Conservation (phyloP, 92 coral and sea anemone species). For the Paramuricea clavata region DNA sequence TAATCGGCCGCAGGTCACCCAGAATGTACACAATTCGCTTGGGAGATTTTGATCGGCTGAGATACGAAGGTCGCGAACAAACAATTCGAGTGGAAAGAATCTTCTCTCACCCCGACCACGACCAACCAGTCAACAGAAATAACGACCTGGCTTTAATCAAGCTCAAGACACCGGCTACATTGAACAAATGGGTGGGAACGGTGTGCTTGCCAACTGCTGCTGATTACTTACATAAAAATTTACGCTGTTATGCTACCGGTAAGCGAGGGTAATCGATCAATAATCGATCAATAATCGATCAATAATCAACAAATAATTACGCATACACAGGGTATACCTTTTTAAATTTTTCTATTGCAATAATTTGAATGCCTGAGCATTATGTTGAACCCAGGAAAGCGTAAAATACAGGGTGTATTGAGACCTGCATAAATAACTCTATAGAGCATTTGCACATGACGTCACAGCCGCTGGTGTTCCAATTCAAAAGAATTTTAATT, state of each 20-base stretch:
- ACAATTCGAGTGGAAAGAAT: conserved; percentile 42
- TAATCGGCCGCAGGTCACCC: not conserved
- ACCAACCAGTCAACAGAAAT: conserved; percentile 30
- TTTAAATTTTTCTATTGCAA: too few species aligned
- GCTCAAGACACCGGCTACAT: conserved; percentile 44
- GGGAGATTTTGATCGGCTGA: conserved; percentile 36
- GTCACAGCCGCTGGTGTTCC: too few species aligned
- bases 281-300: too few species aligned
- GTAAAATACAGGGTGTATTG: too few species aligned
- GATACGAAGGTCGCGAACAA: conserved; percentile 47
- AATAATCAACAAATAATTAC: too few species aligned
- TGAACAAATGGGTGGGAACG: conserved; percentile 46
- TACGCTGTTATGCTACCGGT: conserved; percentile 35
- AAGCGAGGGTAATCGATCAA: not conserved
- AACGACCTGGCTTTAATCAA: conserved; percentile 63
- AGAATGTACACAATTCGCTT: conserved; percentile 17
- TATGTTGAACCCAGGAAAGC: too few species aligned
- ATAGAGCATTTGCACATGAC: too few species aligned
- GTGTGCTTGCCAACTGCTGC: conserved; percentile 57
- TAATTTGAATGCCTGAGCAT: too few species aligned
- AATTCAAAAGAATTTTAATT: too few species aligned
- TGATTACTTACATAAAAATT: conserved; percentile 29
- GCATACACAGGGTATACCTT: too few species aligned
- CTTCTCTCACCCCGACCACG: conserved; percentile 39
- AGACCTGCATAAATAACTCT: too few species aligned